A percentile compares a stretch with the other conserved stretches of the same genome.
These are phyloP conservation scores for Lepilemur septentrionalis DNA, from an alignment of 2,797 vertebrate genomes.

Conservation along the genomic window DNA sequence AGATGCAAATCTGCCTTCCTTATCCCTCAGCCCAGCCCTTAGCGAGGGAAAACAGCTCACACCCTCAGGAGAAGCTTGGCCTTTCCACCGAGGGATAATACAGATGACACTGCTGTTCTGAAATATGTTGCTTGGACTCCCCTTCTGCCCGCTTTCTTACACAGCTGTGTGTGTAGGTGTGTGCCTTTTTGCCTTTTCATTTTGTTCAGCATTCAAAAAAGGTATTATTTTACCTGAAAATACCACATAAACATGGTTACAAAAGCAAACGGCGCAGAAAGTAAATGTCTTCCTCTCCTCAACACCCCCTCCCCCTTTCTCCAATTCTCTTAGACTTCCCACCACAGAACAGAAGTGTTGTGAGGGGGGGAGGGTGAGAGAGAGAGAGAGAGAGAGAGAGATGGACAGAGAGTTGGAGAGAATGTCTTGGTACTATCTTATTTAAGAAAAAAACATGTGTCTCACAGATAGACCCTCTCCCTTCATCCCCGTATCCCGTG, in stretches of 20 bases:
- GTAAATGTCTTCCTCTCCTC: neutral
- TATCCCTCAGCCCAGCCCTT: neutral
- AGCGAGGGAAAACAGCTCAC: constrained; percentile 15
- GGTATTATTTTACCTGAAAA: constrained; percentile 31
- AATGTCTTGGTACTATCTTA: neutral
- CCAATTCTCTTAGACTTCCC: neutral
- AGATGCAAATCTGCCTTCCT: constrained; percentile 35
- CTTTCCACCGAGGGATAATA: constrained; percentile 1
- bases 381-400: neutral
- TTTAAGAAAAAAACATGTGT: neutral
- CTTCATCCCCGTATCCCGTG: neutral
- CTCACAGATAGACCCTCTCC: neutral
- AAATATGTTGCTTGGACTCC: neutral
- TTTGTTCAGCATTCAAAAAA: neutral
- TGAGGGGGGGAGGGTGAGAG: neutral
- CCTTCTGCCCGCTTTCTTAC: neutral
- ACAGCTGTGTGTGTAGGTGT: neutral
- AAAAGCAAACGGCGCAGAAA: neutral
- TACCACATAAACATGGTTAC: neutral
- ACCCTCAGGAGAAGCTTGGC: neutral
- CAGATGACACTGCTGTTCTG: neutral
- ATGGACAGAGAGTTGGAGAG: neutral
- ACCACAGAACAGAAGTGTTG: neutral
- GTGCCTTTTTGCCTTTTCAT: constrained; percentile 22
- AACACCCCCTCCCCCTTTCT: fast-evolving